Evolutionary conservation across 2,113 vertebrate species (phyloP).

Genomic region (Glaucidium brasilianum): DNA sequence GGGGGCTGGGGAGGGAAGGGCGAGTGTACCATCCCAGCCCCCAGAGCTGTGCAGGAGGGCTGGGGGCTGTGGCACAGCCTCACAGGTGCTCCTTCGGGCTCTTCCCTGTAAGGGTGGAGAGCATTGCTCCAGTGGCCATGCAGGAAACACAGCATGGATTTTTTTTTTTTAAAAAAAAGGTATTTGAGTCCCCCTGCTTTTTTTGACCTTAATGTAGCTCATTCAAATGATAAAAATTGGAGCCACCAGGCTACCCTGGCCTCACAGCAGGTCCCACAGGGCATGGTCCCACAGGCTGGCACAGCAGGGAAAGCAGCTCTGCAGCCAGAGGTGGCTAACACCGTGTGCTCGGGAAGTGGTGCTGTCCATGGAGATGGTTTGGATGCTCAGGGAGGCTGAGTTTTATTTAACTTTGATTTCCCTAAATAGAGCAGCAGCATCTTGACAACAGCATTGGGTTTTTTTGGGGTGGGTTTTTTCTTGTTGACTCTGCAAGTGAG

Average conservation of each 20-base stretch:
- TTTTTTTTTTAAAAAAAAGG: too few species aligned
- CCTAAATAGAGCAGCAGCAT: background rate
- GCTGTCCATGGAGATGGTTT: background rate
- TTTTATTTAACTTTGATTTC: background rate
- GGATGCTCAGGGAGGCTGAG: background rate
- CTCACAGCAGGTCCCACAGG: background rate
- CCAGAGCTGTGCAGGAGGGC: too few species aligned
- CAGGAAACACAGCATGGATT: background rate
- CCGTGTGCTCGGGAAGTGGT: rapidly evolving
- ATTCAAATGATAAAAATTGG: background rate
- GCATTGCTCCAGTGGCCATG: too few species aligned
- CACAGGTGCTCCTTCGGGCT: too few species aligned
- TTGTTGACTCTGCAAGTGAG: background rate
- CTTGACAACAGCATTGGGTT: background rate
- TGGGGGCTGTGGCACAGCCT: too few species aligned
- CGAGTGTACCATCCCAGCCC: too few species aligned
- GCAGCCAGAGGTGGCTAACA: too few species aligned
- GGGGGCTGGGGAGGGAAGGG: background rate
- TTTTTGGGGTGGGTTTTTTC: background rate
- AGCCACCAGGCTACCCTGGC: background rate
- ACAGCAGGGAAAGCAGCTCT: background rate
- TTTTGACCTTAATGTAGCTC: background rate
- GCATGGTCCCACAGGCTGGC: background rate
- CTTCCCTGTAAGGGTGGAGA: background rate
- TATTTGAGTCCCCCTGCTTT: background rate